Base-by-base conservation (phyloP, 2,888 invertebrate species). In the Stenodera caucasica region DNA sequence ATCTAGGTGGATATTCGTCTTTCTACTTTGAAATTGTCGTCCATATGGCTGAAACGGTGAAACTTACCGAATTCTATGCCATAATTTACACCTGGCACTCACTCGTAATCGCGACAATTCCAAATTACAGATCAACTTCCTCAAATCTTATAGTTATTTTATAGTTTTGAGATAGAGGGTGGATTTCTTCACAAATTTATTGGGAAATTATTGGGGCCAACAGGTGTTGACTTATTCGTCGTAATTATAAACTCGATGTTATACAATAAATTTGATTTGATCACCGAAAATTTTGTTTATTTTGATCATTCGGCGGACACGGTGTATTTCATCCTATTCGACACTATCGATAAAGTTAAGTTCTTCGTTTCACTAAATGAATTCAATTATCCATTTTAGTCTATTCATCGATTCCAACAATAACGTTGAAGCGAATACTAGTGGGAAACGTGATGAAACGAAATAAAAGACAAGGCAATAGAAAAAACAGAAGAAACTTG, bases 51-150 rank as follows among this genome's bases (percentile, higher is more conserved):
- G 23, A 18, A 26, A 26, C 49, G 33, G 14, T 52, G 52, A 52
- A 52, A 52, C 52, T 52, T 52, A 11, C 32, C 12, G 52, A 52
- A 52, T 52, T 52, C 14, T 9, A 11, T 14, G 55, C 55, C 32
- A 58, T 62, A 56, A 62, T 62, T 62, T 58, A 58, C 62, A 62
- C 62, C 62, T 62, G 62, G 30, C 58, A 37, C 33, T 50, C 11
- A n/a, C 26, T 29, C 18, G 9, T 58, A 58, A 62, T 62, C 33
- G 55, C 57, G 23, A 61, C 61, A 45, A 53, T 53, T 35, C 49
- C 32, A 12, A 12, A 21, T 12, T 29, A 2, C 11, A 18, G 14
- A 53, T 60, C 54, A 18, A n/a, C n/a, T n/a, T n/a, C n/a, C n/a
- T n/a, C n/a, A n/a, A n/a, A n/a, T n/a, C n/a, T n/a, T n/a, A n/a